phyloP scores from a whole-genome alignment of 2,888 invertebrate species.

The Gnatocerus cornutus region DNA sequence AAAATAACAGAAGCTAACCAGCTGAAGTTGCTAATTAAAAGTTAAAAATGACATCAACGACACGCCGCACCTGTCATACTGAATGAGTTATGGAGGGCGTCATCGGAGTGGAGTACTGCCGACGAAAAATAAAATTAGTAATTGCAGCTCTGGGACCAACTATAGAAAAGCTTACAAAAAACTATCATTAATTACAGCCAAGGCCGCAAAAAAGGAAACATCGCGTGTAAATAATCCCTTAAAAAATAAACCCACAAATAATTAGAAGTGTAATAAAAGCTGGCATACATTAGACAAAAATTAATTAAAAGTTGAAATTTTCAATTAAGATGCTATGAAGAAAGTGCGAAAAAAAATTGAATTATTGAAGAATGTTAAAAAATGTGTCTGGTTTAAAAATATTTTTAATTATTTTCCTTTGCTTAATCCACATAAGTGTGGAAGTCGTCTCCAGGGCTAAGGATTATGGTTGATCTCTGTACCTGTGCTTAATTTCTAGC shows the following conservation, averaged over 20 bases:
- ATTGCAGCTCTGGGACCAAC: slow-evolving; percentile 35
- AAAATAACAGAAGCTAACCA: slow-evolving; percentile 39
- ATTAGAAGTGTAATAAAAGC: background rate
- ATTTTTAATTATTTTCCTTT: too few relatives aligned
- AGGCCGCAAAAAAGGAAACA: too few relatives aligned
- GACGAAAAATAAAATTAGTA: slow-evolving; percentile 47
- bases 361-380: too few relatives aligned
- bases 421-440: too few relatives aligned
- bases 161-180: slow-evolving; percentile 29
- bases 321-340: too few relatives aligned
- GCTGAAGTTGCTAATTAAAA: slow-evolving; percentile 48
- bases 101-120: slow-evolving; percentile 25
- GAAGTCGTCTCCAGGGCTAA: background rate
- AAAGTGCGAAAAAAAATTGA: too few relatives aligned
- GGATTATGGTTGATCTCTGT: slow-evolving; percentile 18
- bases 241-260: slow-evolving; percentile 1
- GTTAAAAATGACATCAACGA: slow-evolving; percentile 50
- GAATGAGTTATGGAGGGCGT: slow-evolving; percentile 44
- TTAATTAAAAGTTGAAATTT: too few relatives aligned
- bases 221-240: background rate
- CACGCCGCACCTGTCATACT: slow-evolving; percentile 47
- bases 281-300: background rate
- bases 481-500: slow-evolving; percentile 42
- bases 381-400: too few relatives aligned
- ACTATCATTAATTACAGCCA: too few relatives aligned